Percentiles rank a stretch among this genome's conserved stretches.
These are phyloP conservation scores for Dermolepida albohirtum DNA, from an alignment of 2,888 invertebrate genomes.

Conservation along the genomic window DNA sequence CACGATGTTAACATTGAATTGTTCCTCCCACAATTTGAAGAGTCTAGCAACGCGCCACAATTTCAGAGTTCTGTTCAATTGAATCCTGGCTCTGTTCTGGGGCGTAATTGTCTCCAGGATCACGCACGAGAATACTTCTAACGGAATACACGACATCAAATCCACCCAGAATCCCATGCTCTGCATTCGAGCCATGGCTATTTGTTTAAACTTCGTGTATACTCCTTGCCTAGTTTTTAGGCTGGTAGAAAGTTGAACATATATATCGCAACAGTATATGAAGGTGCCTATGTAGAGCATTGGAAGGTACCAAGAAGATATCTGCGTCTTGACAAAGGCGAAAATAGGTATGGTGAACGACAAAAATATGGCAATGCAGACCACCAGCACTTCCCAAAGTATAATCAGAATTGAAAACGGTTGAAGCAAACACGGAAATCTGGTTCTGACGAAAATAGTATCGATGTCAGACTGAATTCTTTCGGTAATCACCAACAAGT, in stretches of 20 bases:
- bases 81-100: conserved; percentile 35
- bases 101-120: conserved; percentile 26
- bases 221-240: conserved; percentile 40
- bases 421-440: conserved; percentile 47
- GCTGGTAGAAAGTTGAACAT: conserved; percentile 45
- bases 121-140: conserved; percentile 45
- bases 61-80: conserved; percentile 46
- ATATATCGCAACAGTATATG: conserved; percentile 43
- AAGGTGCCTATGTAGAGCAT: conserved; percentile 23
- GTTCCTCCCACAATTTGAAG: conserved; percentile 38
- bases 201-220: conserved; percentile 37
- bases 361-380: conserved; percentile 35
- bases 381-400: conserved; percentile 45
- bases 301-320: conserved; percentile 24
- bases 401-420: conserved; percentile 42
- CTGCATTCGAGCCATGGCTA: conserved; percentile 42
- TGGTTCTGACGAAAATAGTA: conserved; percentile 44
- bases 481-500: conserved; percentile 47
- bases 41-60: conserved; percentile 40
- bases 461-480: conserved; percentile 45
- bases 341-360: conserved; percentile 25
- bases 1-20: conserved; percentile 34
- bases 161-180: conserved; percentile 42
- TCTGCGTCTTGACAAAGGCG: conserved; percentile 8
- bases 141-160: conserved; percentile 44